Conservation (phyloP, 2,113 vertebrate genomes). For the Dasyurus viverrinus region DNA sequence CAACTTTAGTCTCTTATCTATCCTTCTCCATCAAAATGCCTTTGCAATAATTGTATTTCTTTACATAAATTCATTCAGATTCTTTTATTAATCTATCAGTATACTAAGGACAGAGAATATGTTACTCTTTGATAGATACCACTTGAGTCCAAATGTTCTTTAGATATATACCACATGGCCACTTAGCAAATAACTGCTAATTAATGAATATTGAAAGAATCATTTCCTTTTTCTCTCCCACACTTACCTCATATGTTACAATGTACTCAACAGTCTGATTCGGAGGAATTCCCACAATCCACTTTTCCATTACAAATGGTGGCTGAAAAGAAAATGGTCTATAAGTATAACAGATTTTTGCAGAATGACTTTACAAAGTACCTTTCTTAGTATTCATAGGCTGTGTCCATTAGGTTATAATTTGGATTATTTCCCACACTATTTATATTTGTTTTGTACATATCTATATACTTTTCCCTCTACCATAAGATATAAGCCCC, state of each 20-base stretch:
- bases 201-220: background rate
- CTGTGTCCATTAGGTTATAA: background rate
- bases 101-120: background rate
- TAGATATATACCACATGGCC: background rate
- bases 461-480: background rate
- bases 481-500: background rate
- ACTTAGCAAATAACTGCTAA: background rate
- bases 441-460: background rate
- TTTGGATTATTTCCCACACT: background rate
- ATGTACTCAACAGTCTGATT: conserved; percentile 93
- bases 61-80: background rate
- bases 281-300: conserved; percentile 92
- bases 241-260: conserved; percentile 95
- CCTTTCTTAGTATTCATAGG: background rate
- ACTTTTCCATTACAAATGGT: conserved; percentile 98
- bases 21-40: conserved; percentile 7
- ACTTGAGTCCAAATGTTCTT: background rate
- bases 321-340: conserved; percentile 87
- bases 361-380: background rate
- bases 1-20: background rate
- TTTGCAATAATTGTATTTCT: conserved; percentile 33
- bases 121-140: background rate
- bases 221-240: conserved; percentile 3
- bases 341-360: background rate
- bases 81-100: background rate